Evolutionary conservation across 2,888 invertebrate species (phyloP).

Genomic region (Ischnus inquisitorius): DNA sequence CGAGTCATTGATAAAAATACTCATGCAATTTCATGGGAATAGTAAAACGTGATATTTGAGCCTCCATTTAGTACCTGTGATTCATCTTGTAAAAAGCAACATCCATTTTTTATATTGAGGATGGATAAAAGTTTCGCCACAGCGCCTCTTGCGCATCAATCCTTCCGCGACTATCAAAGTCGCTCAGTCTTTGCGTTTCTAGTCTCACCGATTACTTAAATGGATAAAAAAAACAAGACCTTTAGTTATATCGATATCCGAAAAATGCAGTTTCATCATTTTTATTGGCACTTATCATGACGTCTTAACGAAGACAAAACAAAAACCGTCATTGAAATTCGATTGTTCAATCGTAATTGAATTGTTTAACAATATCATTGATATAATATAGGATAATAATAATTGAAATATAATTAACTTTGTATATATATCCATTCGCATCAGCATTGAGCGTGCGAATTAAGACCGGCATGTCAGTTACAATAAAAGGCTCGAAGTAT

Average conservation of each 20-base stretch:
- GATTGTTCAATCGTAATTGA: neutral
- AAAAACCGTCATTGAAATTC: constrained; percentile 1
- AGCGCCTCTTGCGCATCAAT: too few species aligned
- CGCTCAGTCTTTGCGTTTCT: too few species aligned
- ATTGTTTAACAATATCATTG: neutral
- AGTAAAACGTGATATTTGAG: neutral
- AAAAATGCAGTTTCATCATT: too few species aligned
- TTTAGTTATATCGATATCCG: too few species aligned
- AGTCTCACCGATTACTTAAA: too few species aligned
- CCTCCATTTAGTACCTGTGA: neutral
- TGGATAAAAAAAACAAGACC: too few species aligned
- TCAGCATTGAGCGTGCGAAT: neutral
- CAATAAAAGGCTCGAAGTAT: neutral
- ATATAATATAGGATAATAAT: neutral
- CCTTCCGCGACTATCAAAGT: too few species aligned
- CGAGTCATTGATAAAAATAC: neutral
- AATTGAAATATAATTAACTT: neutral
- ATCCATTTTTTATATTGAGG: too few species aligned
- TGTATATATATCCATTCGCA: neutral
- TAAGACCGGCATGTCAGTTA: neutral
- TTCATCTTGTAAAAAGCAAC: neutral
- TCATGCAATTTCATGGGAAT: neutral
- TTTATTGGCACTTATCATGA: too few species aligned
- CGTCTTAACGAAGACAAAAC: neutral
- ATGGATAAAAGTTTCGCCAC: too few species aligned